A percentile compares a stretch with the other conserved stretches of the same genome.
phyloP scores from a whole-genome alignment of 2,113 vertebrate genomes.

The Podarcis cretensis region DNA sequence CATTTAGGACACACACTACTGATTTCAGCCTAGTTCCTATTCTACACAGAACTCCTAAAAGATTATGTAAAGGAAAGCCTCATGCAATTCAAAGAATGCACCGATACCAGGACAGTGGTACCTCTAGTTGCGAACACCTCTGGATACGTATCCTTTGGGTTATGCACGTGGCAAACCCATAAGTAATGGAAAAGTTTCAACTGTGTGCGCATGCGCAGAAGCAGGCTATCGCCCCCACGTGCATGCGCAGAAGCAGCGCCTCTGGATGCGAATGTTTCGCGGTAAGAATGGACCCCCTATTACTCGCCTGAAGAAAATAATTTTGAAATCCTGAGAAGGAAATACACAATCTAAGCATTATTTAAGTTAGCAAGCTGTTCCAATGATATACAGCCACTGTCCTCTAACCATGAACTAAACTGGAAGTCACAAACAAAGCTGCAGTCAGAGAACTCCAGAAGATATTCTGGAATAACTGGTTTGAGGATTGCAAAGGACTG shows the following conservation, averaged over 20 bases:
- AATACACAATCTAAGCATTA: neutral
- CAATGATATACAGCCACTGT: neutral
- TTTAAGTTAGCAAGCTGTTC: neutral
- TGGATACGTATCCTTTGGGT: too few relatives aligned
- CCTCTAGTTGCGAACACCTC: too few relatives aligned
- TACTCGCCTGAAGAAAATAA: neutral
- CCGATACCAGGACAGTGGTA: neutral
- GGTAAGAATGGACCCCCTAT: neutral
- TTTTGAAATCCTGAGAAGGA: neutral
- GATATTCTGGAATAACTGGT: neutral
- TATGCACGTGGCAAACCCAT: too few relatives aligned
- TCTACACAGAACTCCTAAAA: slow-evolving; percentile 18
- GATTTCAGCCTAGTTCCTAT: neutral
- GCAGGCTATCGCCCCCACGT: too few relatives aligned
- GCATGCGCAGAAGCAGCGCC: too few relatives aligned
- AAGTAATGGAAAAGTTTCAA: too few relatives aligned
- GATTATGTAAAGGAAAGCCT: too few relatives aligned
- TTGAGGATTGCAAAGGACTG: neutral
- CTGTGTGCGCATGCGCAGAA: too few relatives aligned
- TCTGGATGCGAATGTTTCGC: too few relatives aligned
- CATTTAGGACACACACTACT: neutral
- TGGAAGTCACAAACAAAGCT: neutral
- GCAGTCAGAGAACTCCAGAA: neutral
- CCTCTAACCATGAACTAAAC: neutral
- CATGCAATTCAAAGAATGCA: neutral